Evolutionary conservation across 1,140 invertebrate genomes (phyloP), one percentile per base, ranked within the genome.

Genomic region (Pemphigus obesinymphae): DNA sequence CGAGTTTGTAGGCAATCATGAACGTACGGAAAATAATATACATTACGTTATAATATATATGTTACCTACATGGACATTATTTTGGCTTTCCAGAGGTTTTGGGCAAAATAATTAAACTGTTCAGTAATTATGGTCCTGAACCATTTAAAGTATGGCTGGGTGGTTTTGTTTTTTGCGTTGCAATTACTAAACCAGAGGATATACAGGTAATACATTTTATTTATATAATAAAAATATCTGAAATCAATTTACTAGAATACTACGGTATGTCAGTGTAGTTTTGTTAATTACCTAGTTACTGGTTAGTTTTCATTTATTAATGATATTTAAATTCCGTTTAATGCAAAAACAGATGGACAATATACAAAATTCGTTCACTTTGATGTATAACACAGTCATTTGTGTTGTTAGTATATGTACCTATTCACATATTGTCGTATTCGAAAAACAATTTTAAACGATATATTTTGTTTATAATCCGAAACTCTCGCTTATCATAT

Each of bases 1-100:
- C 82, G 84, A 88, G 31, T 89, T 90, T 82, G 84, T 89, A 4
- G 89, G 89, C 40, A 86, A 87, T 80, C 87, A 88, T 5, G 85
- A 87, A 84, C 88, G 90, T 90, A 85, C 85, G 87, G 5, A 23
- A 10, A 6, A 31, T 29, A 34, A 31, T 10, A 8, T 8, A 15
- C 15, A 50, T 20, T n/a, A 20, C 20, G 20, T 7, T 48, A 13
- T 13, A 48, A 48, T 48, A 48, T 48, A 7, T 7, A 7, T 2
- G 8, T 11, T 48, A 15, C 2, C 15, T 7, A 15, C 45, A 3
- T 48, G 8, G 2, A 3, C 13, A 48, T 15, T 13, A 11, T 78
- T 82, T 82, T 84, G 15, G 0, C 0, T 70, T 85, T 85, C 31
- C 85, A 88, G 88, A 86, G 78, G 63, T 88, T 5, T 83, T 86